Conservation (phyloP, 2,797 vertebrate species). For the Diplodus sargus region DNA sequence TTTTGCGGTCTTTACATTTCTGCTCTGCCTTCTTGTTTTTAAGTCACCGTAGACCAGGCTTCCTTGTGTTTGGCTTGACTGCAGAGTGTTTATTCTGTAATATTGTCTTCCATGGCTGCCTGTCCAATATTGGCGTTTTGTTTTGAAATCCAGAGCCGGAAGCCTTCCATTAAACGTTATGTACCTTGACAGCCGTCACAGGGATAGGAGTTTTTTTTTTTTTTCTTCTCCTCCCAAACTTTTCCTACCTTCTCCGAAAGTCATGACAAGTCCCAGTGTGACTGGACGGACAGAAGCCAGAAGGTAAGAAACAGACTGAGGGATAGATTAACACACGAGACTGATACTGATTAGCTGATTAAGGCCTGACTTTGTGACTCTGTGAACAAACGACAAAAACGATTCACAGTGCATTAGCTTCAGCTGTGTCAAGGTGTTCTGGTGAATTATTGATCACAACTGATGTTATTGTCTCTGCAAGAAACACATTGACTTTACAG, state of each 20-base stretch:
- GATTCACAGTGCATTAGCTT: background rate
- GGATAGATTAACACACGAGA: slow-evolving; percentile 13
- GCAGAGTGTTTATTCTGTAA: too few species aligned
- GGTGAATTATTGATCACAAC: slow-evolving; percentile 11
- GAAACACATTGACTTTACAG: background rate
- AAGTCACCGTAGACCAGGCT: too few species aligned
- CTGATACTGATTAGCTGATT: slow-evolving; percentile 36
- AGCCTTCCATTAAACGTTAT: fast-evolving
- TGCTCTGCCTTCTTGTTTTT: too few species aligned
- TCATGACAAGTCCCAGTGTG: slow-evolving; percentile 68
- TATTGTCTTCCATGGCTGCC: background rate
- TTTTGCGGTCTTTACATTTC: too few species aligned
- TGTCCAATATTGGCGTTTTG: slow-evolving; percentile 22
- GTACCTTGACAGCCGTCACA: slow-evolving; percentile 7
- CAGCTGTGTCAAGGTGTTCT: background rate
- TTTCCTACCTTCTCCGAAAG: slow-evolving; percentile 69
- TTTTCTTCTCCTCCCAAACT: slow-evolving; percentile 66
- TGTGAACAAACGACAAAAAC: background rate
- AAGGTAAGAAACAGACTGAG: slow-evolving; percentile 70
- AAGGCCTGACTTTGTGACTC: slow-evolving; percentile 1
- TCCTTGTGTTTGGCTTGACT: too few species aligned
- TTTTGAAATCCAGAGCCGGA: slow-evolving; percentile 58
- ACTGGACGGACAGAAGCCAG: slow-evolving; percentile 46
- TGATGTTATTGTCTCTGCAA: background rate
- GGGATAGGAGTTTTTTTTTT: background rate